Base-by-base conservation (phyloP, 2,888 invertebrate genomes). In the Amblyjoppa proteus region DNA sequence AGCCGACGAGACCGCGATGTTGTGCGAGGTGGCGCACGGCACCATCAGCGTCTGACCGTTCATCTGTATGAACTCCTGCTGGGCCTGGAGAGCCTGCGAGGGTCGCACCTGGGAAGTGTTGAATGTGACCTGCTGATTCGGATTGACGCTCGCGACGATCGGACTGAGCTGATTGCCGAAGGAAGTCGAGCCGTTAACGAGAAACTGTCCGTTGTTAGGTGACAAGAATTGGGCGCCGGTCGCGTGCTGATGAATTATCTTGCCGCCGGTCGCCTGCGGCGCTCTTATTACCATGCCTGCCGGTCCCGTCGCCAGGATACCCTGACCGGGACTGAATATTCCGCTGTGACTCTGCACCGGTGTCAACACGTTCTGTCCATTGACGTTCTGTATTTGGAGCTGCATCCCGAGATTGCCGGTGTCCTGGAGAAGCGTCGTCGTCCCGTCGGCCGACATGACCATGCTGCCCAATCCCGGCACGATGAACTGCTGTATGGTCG, bases 401-500 rank as follows among this genome's bases (percentile, higher is more conserved):
- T 97, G 97, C 96, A 97, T 95, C 0, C 97, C 96, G 89, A 97
- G 95, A 56, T 96, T 96, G 58, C 91, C 91, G 28, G 96, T 95
- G 87, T 97, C 97, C 92, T 97, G 97, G 58, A 96, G 91, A 68
- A 98, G 95, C 0, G 97, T 97, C 0, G 97, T 96, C 3, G 95
- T 95, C 41, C 97, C 97, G 90, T 97, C 97, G 0, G 97, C 96
- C 11, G 97, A 96, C 97, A 98, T 97, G 0, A 98, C 97, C 96
- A 98, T 96, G 0, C 97, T 97, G 16, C 97, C 96, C 2, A 97
- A 94, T 88, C 97, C 97, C 13, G 97, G 97, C 80, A 98, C 96
- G 76, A 98, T 96, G 89, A 98, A 96, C 91, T 98, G 98, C 92
- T 97, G 98, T 89, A 97, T 97, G 0, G 97, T 96, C 0, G 97